Percentiles rank a stretch among this genome's conserved stretches.
These are phyloP conservation scores for Columba guinea DNA, from an alignment of 2,797 vertebrate species.

Conservation along the genomic window DNA sequence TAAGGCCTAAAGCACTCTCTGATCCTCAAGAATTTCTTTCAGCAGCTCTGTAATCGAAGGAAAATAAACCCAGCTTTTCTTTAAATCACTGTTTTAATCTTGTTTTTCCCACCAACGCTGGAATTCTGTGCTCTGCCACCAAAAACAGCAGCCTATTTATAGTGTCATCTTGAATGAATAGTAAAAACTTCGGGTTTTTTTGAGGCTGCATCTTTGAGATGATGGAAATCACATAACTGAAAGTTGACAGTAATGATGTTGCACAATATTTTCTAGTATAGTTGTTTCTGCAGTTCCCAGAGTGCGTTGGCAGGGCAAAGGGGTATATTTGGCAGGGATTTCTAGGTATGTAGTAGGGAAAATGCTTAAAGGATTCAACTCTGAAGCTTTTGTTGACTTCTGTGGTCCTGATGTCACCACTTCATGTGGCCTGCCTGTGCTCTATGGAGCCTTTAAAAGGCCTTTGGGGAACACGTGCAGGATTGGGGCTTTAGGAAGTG, in stretches of 20 bases:
- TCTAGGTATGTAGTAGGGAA: neutral
- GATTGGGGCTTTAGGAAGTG: neutral
- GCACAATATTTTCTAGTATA: neutral
- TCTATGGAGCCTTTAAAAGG: neutral
- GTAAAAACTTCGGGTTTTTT: neutral
- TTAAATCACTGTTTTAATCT: conserved; percentile 15
- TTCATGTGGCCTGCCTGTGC: neutral
- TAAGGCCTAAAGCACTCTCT: neutral
- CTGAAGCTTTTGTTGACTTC: neutral
- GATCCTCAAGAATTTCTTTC: conserved; percentile 3
- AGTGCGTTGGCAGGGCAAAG: neutral
- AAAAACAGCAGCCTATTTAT: conserved; percentile 14
- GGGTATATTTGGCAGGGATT: neutral
- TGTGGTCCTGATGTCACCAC: neutral
- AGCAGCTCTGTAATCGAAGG: conserved; percentile 24
- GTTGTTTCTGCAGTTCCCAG: neutral
- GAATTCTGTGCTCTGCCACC: conserved; percentile 6
- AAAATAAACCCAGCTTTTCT: neutral
- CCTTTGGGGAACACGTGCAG: neutral
- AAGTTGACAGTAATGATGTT: neutral
- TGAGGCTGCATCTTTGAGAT: neutral
- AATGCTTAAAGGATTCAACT: neutral
- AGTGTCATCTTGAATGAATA: neutral
- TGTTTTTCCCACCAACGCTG: neutral
- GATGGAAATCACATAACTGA: neutral